A percentile compares a stretch with the other conserved stretches of the same genome.
Evolutionary conservation across 1,140 invertebrate genomes (phyloP).

Genomic region (Cotesia chilonis): DNA sequence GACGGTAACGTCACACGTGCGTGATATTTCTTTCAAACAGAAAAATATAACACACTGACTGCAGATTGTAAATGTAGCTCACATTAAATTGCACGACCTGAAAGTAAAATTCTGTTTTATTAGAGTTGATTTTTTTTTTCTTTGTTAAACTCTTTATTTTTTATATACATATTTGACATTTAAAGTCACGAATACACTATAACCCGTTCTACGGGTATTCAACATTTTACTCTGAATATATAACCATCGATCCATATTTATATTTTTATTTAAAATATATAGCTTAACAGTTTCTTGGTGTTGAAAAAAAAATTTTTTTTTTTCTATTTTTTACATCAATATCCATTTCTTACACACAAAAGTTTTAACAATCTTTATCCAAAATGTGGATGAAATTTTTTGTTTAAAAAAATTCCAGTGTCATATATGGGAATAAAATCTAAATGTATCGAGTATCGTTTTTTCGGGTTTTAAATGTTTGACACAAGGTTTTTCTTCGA

Average conservation of each 20-base stretch:
- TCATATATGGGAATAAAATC: slow-evolving; percentile 8
- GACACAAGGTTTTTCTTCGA: slow-evolving; percentile 38
- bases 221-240: neutral
- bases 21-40: slow-evolving; percentile 30
- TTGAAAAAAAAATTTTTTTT: too few species aligned
- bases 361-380: too few species aligned
- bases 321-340: too few species aligned
- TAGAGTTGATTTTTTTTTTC: slow-evolving; percentile 21
- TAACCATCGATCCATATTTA: neutral
- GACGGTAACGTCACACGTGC: slow-evolving; percentile 36
- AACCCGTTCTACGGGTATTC: slow-evolving; percentile 5
- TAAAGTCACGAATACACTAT: slow-evolving; percentile 28
- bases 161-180: slow-evolving; percentile 33
- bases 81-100: slow-evolving; percentile 19
- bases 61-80: neutral
- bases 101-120: slow-evolving; percentile 9
- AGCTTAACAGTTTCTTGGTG: neutral
- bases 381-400: too few species aligned
- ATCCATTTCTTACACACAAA: too few species aligned
- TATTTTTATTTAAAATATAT: neutral
- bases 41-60: neutral
- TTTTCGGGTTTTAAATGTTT: slow-evolving; percentile 50
- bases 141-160: slow-evolving; percentile 24
- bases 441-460: slow-evolving; percentile 61
- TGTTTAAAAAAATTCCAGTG: too few species aligned